A percentile compares a stretch with the other conserved stretches of the same genome.
Conservation (phyloP, 2,113 vertebrate species). For the Colius striatus region DNA sequence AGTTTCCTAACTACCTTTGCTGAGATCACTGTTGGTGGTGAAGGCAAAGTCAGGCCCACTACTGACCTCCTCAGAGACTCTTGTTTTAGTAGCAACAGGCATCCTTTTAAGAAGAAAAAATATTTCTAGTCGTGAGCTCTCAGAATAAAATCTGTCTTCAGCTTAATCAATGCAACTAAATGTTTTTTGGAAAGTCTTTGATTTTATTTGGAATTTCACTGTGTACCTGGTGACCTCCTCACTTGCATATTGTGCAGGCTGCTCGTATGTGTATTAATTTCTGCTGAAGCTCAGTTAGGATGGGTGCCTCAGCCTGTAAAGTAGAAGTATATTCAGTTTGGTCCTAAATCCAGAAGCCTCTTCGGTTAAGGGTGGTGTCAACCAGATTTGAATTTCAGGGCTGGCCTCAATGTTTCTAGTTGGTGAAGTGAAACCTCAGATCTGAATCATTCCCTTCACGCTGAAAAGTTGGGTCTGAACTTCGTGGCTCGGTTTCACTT, state of each 20-base stretch:
- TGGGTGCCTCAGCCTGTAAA: not conserved
- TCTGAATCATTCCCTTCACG: slow-evolving; percentile 22
- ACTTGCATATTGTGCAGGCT: not conserved
- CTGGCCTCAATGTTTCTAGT: not conserved
- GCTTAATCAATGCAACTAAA: not conserved
- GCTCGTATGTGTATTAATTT: not conserved
- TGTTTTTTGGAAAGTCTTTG: not conserved
- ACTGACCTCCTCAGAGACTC: not conserved
- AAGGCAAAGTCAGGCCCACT: not conserved
- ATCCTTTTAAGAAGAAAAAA: not conserved
- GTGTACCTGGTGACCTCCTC: not conserved
- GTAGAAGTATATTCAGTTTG: not conserved
- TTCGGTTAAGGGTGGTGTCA: not conserved
- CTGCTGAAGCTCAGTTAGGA: not conserved
- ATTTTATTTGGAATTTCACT: not conserved
- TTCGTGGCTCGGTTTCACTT: slow-evolving; percentile 38
- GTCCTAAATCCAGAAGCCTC: not conserved
- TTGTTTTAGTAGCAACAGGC: not conserved
- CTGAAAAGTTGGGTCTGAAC: slow-evolving; percentile 14
- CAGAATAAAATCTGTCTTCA: not conserved
- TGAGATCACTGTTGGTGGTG: not conserved
- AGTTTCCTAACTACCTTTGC: not conserved
- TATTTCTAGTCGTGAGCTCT: not conserved
- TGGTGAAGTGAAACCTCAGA: slow-evolving; percentile 24
- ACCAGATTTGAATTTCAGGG: not conserved